Percentiles rank a stretch among this genome's conserved stretches.
phyloP scores from a whole-genome alignment of 2,797 vertebrate species.

The Urocyon cinereoargenteus region DNA sequence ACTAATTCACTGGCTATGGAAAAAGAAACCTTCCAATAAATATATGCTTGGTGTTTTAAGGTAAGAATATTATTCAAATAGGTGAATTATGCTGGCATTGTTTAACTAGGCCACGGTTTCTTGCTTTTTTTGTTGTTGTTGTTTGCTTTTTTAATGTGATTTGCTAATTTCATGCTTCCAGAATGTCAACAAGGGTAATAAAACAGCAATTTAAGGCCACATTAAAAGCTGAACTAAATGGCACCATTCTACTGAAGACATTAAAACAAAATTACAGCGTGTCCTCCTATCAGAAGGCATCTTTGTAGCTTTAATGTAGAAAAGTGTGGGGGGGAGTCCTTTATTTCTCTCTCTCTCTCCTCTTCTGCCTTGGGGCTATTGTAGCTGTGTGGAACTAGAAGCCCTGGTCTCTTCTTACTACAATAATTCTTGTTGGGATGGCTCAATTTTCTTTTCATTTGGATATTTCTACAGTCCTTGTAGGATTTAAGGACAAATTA shows the following conservation, averaged over 20 bases:
- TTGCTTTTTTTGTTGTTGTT: constrained; percentile 21
- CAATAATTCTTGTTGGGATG: background rate
- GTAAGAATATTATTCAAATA: constrained; percentile 74
- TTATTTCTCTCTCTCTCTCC: background rate
- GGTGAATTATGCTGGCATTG: constrained; percentile 69
- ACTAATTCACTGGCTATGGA: constrained; percentile 51
- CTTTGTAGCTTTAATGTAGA: constrained; percentile 64
- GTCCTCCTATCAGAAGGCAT: constrained; percentile 71
- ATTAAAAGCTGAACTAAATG: constrained; percentile 87
- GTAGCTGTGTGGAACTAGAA: background rate
- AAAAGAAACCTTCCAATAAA: constrained; percentile 77
- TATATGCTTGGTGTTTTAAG: constrained; percentile 75
- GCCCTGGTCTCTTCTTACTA: background rate
- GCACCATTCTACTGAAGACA: constrained; percentile 81
- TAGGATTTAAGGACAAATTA: background rate
- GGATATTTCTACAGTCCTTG: background rate
- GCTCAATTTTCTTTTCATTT: background rate
- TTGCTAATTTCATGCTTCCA: constrained; percentile 87
- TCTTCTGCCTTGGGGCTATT: background rate
- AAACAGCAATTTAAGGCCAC: constrained; percentile 88
- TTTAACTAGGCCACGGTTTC: constrained; percentile 76
- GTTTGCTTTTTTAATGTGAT: constrained; percentile 84
- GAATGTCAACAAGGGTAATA: constrained; percentile 88
- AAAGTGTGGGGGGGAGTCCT: background rate
- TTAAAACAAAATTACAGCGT: constrained; percentile 85